Evolutionary conservation across 2,113 vertebrate species (phyloP).

Genomic region (Sardina pilchardus): DNA sequence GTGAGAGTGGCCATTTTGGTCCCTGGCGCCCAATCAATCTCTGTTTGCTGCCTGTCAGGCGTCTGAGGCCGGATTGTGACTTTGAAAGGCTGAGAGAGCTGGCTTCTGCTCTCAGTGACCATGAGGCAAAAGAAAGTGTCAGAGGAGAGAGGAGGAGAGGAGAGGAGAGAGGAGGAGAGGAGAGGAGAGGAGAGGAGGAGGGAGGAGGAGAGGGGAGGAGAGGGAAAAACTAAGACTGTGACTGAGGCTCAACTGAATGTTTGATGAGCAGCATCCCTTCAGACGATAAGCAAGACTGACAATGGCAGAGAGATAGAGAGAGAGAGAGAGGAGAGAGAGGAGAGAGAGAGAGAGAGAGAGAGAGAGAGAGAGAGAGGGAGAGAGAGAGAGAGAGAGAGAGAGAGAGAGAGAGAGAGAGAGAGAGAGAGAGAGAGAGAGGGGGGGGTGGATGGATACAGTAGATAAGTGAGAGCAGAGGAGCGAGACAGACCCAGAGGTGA

Average conservation of each 20-base stretch:
- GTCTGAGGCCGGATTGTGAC: neutral
- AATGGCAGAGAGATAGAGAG: too few species aligned
- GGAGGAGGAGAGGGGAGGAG: neutral
- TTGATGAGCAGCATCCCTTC: constrained; percentile 64
- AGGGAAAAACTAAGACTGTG: constrained; percentile 47
- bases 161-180: neutral
- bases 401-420: constrained; percentile 26
- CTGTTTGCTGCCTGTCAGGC: neutral
- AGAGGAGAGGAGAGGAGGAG: neutral
- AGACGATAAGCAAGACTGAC: constrained; percentile 70
- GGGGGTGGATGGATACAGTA: neutral
- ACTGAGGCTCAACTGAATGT: constrained; percentile 69
- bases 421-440: neutral
- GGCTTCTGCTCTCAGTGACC: neutral
- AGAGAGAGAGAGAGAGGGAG: constrained; percentile 24
- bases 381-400: neutral
- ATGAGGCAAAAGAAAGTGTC: neutral
- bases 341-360: constrained; percentile 40
- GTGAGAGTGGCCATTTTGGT: neutral
- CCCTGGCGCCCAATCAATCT: neutral
- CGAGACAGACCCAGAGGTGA: constrained; percentile 9
- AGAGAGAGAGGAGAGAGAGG: constrained; percentile 12
- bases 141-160: neutral
- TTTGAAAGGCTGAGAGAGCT: neutral
- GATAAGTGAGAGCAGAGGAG: constrained; percentile 6